phyloP scores from a whole-genome alignment of 2,888 invertebrate species.

The Psylliodes chrysocephalus region DNA sequence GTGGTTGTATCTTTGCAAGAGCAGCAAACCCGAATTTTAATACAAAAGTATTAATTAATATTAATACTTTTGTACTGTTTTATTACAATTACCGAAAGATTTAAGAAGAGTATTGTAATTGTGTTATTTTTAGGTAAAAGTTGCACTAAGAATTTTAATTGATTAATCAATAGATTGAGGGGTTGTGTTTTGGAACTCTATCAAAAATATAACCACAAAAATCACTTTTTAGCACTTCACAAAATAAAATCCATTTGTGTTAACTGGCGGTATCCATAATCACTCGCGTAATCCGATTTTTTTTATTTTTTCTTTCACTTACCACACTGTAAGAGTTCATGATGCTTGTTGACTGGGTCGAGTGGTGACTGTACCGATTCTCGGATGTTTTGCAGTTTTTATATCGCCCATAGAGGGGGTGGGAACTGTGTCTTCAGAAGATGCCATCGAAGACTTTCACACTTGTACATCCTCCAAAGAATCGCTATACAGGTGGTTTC shows the following conservation, averaged over 20 bases:
- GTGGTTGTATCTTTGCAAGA: slow-evolving; percentile 17
- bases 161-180: no score
- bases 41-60: no score
- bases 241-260: slow-evolving; percentile 58
- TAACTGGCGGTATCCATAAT: background rate
- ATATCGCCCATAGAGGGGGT: slow-evolving; percentile 57
- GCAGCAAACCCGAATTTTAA: background rate
- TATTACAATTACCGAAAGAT: no score
- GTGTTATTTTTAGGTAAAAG: no score
- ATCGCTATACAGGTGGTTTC: slow-evolving; percentile 36
- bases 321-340: slow-evolving; percentile 66
- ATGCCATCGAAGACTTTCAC: slow-evolving; percentile 44
- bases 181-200: no score
- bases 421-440: slow-evolving; percentile 57
- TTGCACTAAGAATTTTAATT: no score
- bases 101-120: no score
- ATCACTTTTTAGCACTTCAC: slow-evolving; percentile 55
- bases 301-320: slow-evolving; percentile 53
- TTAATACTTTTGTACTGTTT: no score
- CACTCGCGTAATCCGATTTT: slow-evolving; percentile 52
- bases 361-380: slow-evolving; percentile 62
- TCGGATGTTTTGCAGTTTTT: slow-evolving; percentile 55
- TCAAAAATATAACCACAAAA: slow-evolving; percentile 40
- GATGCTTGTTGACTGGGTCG: slow-evolving; percentile 63
- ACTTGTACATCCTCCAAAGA: slow-evolving; percentile 33